Conservation (phyloP, 2,797 vertebrate genomes). For the Dromococcyx pavoninus region DNA sequence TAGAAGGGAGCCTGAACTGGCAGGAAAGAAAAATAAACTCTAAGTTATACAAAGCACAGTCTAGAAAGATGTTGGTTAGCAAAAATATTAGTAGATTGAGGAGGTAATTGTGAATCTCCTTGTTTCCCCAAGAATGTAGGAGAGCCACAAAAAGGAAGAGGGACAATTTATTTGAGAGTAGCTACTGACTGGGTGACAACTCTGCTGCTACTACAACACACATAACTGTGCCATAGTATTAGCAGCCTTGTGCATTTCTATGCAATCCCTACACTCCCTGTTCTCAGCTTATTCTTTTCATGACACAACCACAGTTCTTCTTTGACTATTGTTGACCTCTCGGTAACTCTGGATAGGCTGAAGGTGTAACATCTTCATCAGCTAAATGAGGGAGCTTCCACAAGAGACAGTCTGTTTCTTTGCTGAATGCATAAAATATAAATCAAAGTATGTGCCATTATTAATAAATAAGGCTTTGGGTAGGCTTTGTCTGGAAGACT, state of each 20-base stretch:
- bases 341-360: not conserved
- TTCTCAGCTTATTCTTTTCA: accelerated
- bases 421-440: constrained; percentile 69
- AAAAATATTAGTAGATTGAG: not conserved
- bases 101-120: not conserved
- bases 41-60: not conserved
- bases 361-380: constrained; percentile 53
- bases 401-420: constrained; percentile 11
- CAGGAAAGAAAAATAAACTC: not conserved
- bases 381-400: constrained; percentile 29
- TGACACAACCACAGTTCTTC: not conserved
- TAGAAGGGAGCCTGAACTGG: not conserved
- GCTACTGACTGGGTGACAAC: not conserved
- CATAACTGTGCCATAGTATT: accelerated
- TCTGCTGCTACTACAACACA: not conserved
- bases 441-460: constrained; percentile 67
- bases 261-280: accelerated
- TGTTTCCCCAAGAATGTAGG: not conserved
- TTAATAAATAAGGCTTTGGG: constrained; percentile 67
- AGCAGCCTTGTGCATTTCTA: not conserved
- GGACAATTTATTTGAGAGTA: not conserved
- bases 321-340: not conserved
- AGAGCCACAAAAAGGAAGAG: not conserved
- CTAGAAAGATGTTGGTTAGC: not conserved
- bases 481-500: constrained; percentile 56